Percentiles rank a stretch among this genome's conserved stretches.
Evolutionary conservation across 2,888 invertebrate genomes (phyloP).

Genomic region (Imbricaverruca yamaguchii): DNA sequence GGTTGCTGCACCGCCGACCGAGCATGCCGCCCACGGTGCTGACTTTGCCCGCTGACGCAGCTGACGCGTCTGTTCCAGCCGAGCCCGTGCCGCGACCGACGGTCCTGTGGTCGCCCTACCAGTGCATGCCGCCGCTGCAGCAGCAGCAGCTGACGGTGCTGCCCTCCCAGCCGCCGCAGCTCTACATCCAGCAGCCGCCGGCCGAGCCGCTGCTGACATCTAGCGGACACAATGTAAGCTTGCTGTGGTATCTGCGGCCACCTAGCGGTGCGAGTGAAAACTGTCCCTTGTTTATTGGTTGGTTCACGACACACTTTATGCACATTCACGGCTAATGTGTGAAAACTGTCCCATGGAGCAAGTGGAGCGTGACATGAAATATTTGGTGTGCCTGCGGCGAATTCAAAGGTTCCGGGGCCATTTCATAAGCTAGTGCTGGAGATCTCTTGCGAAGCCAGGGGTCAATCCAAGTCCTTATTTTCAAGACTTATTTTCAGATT

Average conservation of each 20-base stretch:
- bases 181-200: not conserved
- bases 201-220: not conserved
- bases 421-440: too few species aligned
- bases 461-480: too few species aligned
- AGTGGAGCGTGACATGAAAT: too few species aligned
- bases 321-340: too few species aligned
- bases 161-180: constrained; percentile 8
- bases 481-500: too few species aligned
- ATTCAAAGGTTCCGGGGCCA: too few species aligned
- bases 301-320: too few species aligned
- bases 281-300: too few species aligned
- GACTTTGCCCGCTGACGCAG: not conserved
- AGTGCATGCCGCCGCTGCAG: not conserved
- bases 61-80: not conserved
- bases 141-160: not conserved
- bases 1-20: too few species aligned
- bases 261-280: not conserved
- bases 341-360: not conserved
- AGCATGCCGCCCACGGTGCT: too few species aligned
- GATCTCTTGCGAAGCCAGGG: too few species aligned
- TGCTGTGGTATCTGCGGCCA: not conserved
- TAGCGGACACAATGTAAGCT: not conserved
- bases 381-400: too few species aligned
- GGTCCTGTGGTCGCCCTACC: constrained; percentile 16
- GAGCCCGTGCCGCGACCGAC: constrained; percentile 1